Conservation (phyloP, 2,797 vertebrate species). For the Dendrocincla tyrannina region DNA sequence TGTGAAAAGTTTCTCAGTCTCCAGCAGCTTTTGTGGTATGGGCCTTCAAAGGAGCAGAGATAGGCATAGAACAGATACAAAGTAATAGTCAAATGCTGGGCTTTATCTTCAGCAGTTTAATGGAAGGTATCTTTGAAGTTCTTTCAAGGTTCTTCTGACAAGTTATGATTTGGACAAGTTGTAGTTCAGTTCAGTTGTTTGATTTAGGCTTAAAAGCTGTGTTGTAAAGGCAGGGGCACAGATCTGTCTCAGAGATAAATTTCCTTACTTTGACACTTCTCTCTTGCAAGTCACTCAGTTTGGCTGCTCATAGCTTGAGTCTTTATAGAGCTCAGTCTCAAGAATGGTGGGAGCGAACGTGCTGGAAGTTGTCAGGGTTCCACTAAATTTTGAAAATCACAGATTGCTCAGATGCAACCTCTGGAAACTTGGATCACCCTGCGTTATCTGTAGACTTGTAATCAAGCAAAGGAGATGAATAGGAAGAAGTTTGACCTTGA, state of each 20-base stretch:
- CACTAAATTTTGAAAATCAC: background rate
- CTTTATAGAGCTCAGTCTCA: background rate
- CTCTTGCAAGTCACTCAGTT: background rate
- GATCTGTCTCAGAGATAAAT: background rate
- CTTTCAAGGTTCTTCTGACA: background rate
- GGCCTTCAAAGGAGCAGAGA: background rate
- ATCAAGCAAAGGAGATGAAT: background rate
- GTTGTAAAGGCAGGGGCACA: background rate
- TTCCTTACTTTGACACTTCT: background rate
- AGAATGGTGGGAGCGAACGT: fast-evolving
- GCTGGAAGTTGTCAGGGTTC: background rate
- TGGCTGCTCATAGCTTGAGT: background rate
- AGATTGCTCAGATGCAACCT: background rate
- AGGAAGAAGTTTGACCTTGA: background rate
- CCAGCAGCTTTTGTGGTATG: fast-evolving
- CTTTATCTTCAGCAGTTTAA: background rate
- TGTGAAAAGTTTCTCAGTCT: background rate
- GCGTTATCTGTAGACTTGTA: background rate
- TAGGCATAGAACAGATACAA: fast-evolving
- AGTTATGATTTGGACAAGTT: background rate
- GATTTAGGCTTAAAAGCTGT: background rate
- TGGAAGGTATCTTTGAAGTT: background rate
- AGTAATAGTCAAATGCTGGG: background rate
- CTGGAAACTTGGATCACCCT: background rate
- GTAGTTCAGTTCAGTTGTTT: background rate